Percentiles rank a stretch among this genome's conserved stretches.
Evolutionary conservation across 2,113 vertebrate genomes (phyloP).

Genomic region (Ahaetulla prasina): DNA sequence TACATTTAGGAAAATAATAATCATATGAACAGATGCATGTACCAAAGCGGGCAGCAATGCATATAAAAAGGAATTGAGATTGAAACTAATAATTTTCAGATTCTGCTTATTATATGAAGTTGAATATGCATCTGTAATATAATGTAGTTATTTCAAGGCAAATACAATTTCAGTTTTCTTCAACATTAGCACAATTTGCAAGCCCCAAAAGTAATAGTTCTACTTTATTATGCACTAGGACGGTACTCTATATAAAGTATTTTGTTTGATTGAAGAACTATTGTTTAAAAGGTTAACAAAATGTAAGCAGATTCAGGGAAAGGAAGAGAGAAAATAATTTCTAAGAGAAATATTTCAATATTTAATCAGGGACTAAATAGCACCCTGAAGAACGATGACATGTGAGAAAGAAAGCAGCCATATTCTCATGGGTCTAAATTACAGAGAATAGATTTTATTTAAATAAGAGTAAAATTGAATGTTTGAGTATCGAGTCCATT

Average conservation of each 20-base stretch:
- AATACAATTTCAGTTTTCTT: not conserved
- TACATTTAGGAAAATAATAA: not conserved
- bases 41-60: not conserved
- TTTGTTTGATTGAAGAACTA: not conserved
- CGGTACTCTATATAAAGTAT: not conserved
- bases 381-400: not conserved
- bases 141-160: not conserved
- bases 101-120: not conserved
- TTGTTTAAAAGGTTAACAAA: not conserved
- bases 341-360: not conserved
- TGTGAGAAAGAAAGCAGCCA: not conserved
- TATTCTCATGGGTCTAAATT: not conserved
- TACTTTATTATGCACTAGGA: not conserved
- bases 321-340: not conserved
- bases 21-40: not conserved
- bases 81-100: not conserved
- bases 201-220: not conserved
- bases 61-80: not conserved
- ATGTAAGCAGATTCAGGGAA: not conserved
- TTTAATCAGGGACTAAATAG: not conserved
- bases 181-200: not conserved
- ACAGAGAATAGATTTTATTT: not conserved
- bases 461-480: not conserved
- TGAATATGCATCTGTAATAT: not conserved
- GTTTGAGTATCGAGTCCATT: not conserved